Percentiles rank a stretch among this genome's conserved stretches.
Conservation (phyloP, 1,140 invertebrate species). For the Oryzaephilus surinamensis region DNA sequence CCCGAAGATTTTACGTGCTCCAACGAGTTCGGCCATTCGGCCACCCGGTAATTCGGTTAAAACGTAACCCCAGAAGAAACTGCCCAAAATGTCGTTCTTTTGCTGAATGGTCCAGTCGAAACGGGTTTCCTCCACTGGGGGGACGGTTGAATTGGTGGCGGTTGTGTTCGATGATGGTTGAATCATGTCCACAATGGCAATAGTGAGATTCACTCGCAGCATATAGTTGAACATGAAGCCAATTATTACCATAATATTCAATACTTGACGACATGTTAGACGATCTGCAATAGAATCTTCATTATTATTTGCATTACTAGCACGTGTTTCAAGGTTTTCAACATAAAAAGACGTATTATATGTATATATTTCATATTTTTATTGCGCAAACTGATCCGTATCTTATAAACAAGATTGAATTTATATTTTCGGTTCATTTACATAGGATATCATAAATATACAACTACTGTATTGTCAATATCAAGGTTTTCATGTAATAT, state of each 20-base stretch:
- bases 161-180: too few relatives aligned
- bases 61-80: constrained; percentile 87
- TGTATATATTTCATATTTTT: too few relatives aligned
- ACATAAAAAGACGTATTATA: too few relatives aligned
- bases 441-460: too few relatives aligned
- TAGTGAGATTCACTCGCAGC: constrained; percentile 76
- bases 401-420: too few relatives aligned
- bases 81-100: constrained; percentile 68
- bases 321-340: too few relatives aligned
- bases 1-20: constrained; percentile 74
- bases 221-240: constrained; percentile 85
- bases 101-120: constrained; percentile 36
- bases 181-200: constrained; percentile 82
- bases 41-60: constrained; percentile 81
- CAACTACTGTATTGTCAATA: too few relatives aligned
- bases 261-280: constrained; percentile 63
- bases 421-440: too few relatives aligned
- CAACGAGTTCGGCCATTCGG: constrained; percentile 68
- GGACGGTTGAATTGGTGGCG: constrained; percentile 29
- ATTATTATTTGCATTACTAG: too few relatives aligned
- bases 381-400: too few relatives aligned
- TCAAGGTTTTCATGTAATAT: too few relatives aligned
- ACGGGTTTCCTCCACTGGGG: constrained; percentile 8
- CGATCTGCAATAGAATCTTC: constrained; percentile 26
- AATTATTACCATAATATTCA: constrained; percentile 74